Percentiles rank a stretch among this genome's conserved stretches.
Conservation (phyloP, 1,140 invertebrate genomes). For the Pogonognathellus flavescens region DNA sequence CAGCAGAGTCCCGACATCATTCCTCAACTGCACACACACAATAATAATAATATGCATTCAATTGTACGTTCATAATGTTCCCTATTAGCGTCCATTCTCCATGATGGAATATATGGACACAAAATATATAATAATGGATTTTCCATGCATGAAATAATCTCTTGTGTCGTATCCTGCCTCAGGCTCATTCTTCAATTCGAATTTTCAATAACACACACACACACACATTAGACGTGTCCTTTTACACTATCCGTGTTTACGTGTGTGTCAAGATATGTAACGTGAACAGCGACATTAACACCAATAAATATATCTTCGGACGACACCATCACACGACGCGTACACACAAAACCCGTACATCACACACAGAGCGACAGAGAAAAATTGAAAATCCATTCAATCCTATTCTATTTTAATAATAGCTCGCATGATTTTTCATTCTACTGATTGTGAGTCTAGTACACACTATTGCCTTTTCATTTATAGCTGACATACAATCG, state of each 20-base stretch:
- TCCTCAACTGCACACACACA: neutral
- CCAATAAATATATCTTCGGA: slow-evolving; percentile 23
- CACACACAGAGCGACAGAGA: no score
- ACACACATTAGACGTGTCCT: neutral
- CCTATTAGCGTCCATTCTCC: neutral
- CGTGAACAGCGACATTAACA: neutral
- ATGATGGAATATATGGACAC: slow-evolving; percentile 6
- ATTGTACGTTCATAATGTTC: neutral
- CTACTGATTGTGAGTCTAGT: neutral
- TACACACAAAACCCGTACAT: neutral
- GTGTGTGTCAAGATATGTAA: neutral
- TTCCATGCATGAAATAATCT: slow-evolving; percentile 46
- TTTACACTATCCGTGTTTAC: neutral
- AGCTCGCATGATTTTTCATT: neutral
- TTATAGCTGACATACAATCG: neutral
- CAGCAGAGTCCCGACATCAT: neutral
- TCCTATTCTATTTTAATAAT: neutral
- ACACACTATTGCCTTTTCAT: neutral
- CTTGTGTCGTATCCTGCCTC: neutral
- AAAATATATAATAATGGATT: neutral
- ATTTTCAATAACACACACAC: neutral
- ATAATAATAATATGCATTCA: neutral
- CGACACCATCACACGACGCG: neutral
- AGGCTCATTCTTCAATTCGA: neutral
- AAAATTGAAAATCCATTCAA: neutral